Percentiles rank a stretch among this genome's conserved stretches.
phyloP scores from a whole-genome alignment of 2,888 invertebrate genomes.

The Stenodera caucasica region DNA sequence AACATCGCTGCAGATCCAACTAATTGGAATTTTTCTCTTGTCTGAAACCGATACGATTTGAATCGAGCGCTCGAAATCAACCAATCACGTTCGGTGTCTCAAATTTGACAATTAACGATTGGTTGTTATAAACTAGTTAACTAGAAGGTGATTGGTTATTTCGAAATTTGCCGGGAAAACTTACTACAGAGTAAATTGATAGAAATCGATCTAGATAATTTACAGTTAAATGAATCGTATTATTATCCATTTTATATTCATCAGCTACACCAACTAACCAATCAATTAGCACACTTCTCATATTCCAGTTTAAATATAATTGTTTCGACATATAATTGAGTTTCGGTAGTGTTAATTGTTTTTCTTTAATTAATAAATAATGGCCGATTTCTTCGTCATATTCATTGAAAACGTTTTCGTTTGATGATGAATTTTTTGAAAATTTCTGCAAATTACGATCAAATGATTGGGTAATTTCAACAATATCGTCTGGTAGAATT shows the following conservation, averaged over 20 bases:
- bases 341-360: slow-evolving; percentile 35
- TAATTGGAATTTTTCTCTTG: slow-evolving; percentile 49
- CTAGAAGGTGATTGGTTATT: no score
- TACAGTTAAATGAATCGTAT: slow-evolving; percentile 49
- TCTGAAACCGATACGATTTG: slow-evolving; percentile 32
- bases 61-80: no score
- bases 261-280: slow-evolving; percentile 50
- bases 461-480: background rate
- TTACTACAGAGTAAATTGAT: slow-evolving; percentile 50
- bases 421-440: background rate
- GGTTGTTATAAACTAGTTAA: background rate
- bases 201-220: slow-evolving; percentile 52
- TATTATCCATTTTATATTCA: slow-evolving; percentile 47
- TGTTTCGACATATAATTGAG: slow-evolving; percentile 50
- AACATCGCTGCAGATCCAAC: slow-evolving; percentile 53
- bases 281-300: slow-evolving; percentile 49
- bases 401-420: slow-evolving; percentile 3
- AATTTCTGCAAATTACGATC: background rate
- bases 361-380: slow-evolving; percentile 33
- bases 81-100: background rate
- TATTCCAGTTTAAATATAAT: slow-evolving; percentile 43
- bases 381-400: slow-evolving; percentile 42
- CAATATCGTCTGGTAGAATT: background rate
- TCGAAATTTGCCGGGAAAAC: no score
- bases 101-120: background rate